These are phyloP conservation scores for Coelinius sp. DNA, from an alignment of 2,888 invertebrate species.

Conservation along the genomic window DNA sequence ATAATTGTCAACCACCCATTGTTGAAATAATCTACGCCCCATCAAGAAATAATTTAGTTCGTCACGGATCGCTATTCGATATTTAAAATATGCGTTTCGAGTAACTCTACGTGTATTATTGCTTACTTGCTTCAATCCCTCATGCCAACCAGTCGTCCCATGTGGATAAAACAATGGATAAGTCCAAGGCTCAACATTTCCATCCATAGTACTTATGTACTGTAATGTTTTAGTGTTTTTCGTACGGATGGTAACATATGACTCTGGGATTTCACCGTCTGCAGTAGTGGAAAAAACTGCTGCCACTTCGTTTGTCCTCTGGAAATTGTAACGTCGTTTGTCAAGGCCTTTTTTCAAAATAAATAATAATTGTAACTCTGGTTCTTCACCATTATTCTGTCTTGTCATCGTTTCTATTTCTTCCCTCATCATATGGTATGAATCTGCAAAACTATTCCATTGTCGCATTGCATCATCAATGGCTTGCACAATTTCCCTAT, in stretches of 20 bases:
- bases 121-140: slow-evolving; percentile 13
- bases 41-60: slow-evolving; percentile 30
- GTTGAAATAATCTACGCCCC: slow-evolving; percentile 42
- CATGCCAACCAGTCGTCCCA: slow-evolving; percentile 44
- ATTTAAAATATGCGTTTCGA: slow-evolving; percentile 35
- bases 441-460: slow-evolving; percentile 41
- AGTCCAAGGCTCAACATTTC: slow-evolving; percentile 47
- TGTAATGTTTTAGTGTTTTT: slow-evolving; percentile 40
- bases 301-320: no score
- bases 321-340: slow-evolving; percentile 42
- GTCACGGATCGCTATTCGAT: slow-evolving; percentile 37
- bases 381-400: no score
- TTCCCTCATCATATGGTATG: slow-evolving; percentile 42
- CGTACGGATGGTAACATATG: slow-evolving; percentile 38
- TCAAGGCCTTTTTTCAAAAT: slow-evolving; percentile 33
- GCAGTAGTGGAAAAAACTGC: slow-evolving; percentile 42
- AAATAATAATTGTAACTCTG: no score
- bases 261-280: slow-evolving; percentile 46
- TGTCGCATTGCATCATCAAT: slow-evolving; percentile 34
- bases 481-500: slow-evolving; percentile 10
- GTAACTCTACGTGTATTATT: background rate
- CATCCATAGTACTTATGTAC: slow-evolving; percentile 46
- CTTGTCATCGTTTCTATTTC: slow-evolving; percentile 20
- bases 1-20: slow-evolving; percentile 26
- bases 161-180: slow-evolving; percentile 49